Conservation (phyloP, 1,140 invertebrate species). For the Wiebesia pumilae region DNA sequence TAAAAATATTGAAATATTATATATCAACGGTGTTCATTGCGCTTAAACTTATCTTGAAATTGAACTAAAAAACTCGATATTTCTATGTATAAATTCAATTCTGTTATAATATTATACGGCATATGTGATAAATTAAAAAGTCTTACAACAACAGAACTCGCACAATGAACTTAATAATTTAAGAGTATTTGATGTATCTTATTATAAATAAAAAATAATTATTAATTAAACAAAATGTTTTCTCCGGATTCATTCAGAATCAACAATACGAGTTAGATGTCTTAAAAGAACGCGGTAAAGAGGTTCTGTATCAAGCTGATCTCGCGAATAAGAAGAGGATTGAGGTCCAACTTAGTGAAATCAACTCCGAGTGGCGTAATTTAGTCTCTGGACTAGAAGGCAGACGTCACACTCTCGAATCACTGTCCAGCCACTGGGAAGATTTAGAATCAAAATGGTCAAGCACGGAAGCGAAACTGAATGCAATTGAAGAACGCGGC, state of each 20-base stretch:
- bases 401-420: slow-evolving; percentile 78
- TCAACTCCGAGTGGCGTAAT: slow-evolving; percentile 85
- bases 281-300: slow-evolving; percentile 80
- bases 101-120: no score
- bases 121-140: no score
- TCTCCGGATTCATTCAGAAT: slow-evolving; percentile 67
- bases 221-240: slow-evolving; percentile 31
- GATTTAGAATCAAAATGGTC: slow-evolving; percentile 83
- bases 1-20: no score
- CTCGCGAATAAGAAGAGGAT: slow-evolving; percentile 78
- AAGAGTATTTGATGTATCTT: no score
- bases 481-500: slow-evolving; percentile 81
- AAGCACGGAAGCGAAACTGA: slow-evolving; percentile 79
- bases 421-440: slow-evolving; percentile 85
- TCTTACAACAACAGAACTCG: no score
- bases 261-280: slow-evolving; percentile 79
- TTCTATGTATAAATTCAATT: no score
- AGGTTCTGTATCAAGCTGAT: slow-evolving; percentile 81
- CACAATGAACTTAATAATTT: no score
- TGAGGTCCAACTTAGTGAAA: slow-evolving; percentile 77
- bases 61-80: no score
- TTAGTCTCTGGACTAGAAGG: slow-evolving; percentile 82
- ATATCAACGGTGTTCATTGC: no score
- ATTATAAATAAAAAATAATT: no score
- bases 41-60: no score